These are phyloP conservation scores for Prochilodus magdalenae DNA, from an alignment of 2,113 vertebrate species.

Conservation along the genomic window DNA sequence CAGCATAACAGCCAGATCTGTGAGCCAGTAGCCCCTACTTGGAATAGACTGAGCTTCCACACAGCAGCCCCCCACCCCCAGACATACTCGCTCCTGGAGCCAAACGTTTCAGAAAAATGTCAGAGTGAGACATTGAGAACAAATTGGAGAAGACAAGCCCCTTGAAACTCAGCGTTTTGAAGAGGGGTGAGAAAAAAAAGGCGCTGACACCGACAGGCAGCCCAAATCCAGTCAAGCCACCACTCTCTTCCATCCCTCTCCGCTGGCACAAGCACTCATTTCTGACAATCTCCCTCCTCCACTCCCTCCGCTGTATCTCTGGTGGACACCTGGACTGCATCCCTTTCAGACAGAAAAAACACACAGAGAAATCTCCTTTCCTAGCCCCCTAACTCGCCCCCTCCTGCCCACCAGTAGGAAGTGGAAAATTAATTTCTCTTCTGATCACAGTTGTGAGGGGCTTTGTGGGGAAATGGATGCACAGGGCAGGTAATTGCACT, in stretches of 20 bases:
- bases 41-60: background rate
- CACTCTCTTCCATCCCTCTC: constrained; percentile 48
- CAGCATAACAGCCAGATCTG: constrained; percentile 28
- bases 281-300: constrained; percentile 46
- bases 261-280: constrained; percentile 45
- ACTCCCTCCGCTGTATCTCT: constrained; percentile 47
- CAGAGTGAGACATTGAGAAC: constrained; percentile 74
- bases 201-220: constrained; percentile 64
- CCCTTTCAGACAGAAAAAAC: background rate
- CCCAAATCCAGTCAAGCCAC: constrained; percentile 53
- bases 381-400: background rate
- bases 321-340: constrained; percentile 53
- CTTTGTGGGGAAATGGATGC: constrained; percentile 8
- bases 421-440: background rate
- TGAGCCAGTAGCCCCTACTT: constrained; percentile 12
- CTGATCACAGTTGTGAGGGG: constrained; percentile 46
- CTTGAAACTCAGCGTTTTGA: constrained; percentile 67
- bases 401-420: background rate
- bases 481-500: background rate
- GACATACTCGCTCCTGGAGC: constrained; percentile 44
- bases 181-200: constrained; percentile 50
- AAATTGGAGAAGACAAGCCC: constrained; percentile 74
- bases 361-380: background rate
- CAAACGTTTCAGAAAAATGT: constrained; percentile 56
- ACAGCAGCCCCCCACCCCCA: background rate